Conservation (phyloP, 2,113 vertebrate species). For the Hydropotes inermis region DNA sequence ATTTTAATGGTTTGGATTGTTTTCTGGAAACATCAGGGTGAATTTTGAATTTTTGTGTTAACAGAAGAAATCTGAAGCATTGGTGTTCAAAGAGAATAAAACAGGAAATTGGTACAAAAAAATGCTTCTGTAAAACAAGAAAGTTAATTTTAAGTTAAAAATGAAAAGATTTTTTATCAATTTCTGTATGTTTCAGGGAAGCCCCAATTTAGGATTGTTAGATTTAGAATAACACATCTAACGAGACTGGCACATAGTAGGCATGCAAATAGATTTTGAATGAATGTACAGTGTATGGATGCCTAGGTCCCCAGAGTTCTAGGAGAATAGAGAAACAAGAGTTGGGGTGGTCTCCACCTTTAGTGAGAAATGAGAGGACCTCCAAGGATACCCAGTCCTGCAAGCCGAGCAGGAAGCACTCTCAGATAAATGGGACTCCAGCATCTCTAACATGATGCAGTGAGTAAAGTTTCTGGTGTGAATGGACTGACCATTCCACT, state of each 20-base stretch:
- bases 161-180: not conserved
- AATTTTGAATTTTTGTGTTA: constrained; percentile 5
- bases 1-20: constrained; percentile 32
- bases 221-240: not conserved
- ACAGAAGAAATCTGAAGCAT: constrained; percentile 54
- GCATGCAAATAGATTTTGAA: not conserved
- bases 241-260: not conserved
- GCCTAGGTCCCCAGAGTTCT: no score
- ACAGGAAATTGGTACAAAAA: constrained; percentile 9
- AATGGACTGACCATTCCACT: not conserved
- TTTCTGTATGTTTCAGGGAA: not conserved
- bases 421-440: not conserved
- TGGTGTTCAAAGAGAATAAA: not conserved
- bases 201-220: not conserved
- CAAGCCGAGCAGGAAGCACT: not conserved
- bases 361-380: not conserved
- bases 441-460: not conserved
- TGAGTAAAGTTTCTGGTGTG: not conserved
- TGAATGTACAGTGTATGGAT: not conserved
- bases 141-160: constrained; percentile 25
- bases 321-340: not conserved
- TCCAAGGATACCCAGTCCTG: not conserved
- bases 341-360: not conserved
- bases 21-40: constrained; percentile 32
- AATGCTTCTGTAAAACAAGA: not conserved